phyloP scores from a whole-genome alignment of 1,140 invertebrate species.

The Bombus haemorrhoidalis region DNA sequence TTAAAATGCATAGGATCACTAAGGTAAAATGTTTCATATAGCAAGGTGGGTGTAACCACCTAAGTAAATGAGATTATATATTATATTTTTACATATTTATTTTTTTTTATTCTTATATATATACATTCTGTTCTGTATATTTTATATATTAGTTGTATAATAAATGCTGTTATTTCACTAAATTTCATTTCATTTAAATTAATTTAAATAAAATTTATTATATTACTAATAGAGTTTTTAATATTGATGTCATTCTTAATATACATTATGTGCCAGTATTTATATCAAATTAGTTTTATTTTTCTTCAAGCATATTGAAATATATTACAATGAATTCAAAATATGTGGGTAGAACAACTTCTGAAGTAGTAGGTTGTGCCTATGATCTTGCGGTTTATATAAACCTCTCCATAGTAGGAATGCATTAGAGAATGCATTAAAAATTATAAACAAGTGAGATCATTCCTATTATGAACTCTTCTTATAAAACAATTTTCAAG shows the following conservation, averaged over 20 bases:
- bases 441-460: slow-evolving; percentile 22
- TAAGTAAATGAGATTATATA: too few species aligned
- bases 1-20: too few species aligned
- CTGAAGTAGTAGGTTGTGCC: slow-evolving; percentile 68
- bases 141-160: background rate
- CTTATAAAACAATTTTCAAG: background rate
- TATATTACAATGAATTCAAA: slow-evolving; percentile 44
- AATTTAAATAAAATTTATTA: background rate
- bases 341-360: slow-evolving; percentile 75
- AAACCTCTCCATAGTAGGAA: slow-evolving; percentile 70
- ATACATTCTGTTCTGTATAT: background rate
- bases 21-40: too few species aligned
- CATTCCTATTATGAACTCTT: slow-evolving; percentile 12
- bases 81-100: too few species aligned
- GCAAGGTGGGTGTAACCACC: too few species aligned
- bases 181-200: background rate
- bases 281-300: background rate
- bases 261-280: background rate
- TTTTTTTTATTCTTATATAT: background rate
- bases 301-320: slow-evolving; percentile 3
- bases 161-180: background rate
- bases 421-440: slow-evolving; percentile 31
- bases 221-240: background rate
- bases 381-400: slow-evolving; percentile 70
- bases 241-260: background rate